Conservation (phyloP, 1,140 invertebrate genomes). For the Tetragonula clypearis region DNA sequence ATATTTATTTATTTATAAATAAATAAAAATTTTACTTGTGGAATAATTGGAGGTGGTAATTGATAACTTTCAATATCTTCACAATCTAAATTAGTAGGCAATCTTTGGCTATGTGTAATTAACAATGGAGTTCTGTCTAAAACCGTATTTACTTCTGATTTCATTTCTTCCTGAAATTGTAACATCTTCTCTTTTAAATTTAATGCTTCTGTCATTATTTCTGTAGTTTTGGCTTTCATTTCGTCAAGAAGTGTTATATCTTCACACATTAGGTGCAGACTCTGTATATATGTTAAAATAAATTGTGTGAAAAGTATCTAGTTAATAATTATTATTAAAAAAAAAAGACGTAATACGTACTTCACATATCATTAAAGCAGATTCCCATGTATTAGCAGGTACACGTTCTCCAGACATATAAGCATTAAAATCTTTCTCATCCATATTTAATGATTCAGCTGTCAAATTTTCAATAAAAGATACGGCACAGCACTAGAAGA, state of each 20-base stretch:
- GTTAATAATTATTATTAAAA: neutral
- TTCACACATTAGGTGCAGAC: slow-evolving; percentile 87
- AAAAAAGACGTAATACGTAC: slow-evolving; percentile 71
- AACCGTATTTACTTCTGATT: slow-evolving; percentile 85
- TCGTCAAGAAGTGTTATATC: slow-evolving; percentile 87
- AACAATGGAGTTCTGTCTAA: slow-evolving; percentile 87
- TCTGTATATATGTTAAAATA: slow-evolving; percentile 69
- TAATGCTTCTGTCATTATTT: slow-evolving; percentile 84
- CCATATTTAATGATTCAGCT: slow-evolving; percentile 96
- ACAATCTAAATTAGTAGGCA: slow-evolving; percentile 84
- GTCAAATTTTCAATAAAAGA: slow-evolving; percentile 98
- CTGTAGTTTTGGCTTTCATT: slow-evolving; percentile 83
- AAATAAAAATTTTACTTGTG: slow-evolving; percentile 67
- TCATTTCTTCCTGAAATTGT: slow-evolving; percentile 85
- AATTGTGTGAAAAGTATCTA: slow-evolving; percentile 18
- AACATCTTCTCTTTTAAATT: slow-evolving; percentile 86
- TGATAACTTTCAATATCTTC: slow-evolving; percentile 81
- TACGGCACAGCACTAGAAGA: slow-evolving; percentile 95
- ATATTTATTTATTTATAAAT: too few species aligned
- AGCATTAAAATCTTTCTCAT: slow-evolving; percentile 94
- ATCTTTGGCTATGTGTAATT: slow-evolving; percentile 86
- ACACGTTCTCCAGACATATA: slow-evolving; percentile 96
- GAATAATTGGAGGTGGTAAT: slow-evolving; percentile 78
- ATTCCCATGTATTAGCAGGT: slow-evolving; percentile 89
- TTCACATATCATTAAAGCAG: slow-evolving; percentile 88